Evolutionary conservation across 1,140 invertebrate genomes (phyloP).

Genomic region (Periplaneta americana): DNA sequence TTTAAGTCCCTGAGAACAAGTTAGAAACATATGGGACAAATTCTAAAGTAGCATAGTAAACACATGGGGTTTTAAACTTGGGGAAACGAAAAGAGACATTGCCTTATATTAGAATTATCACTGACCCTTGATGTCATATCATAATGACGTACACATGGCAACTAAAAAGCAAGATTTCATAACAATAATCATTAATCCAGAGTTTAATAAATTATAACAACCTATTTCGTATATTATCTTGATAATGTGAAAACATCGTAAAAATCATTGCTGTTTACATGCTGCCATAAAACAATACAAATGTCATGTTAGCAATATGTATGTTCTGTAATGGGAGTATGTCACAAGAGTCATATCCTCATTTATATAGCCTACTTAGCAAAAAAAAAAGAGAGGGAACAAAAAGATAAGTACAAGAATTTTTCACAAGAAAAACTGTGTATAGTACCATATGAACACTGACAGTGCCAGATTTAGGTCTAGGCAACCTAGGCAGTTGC

Average conservation of each 20-base stretch:
- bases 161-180: background rate
- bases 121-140: background rate
- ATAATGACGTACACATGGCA: background rate
- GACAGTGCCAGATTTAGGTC: background rate
- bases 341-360: too few species aligned
- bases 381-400: too few species aligned
- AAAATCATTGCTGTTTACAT: background rate
- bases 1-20: background rate
- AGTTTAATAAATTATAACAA: too few species aligned
- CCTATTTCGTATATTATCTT: background rate
- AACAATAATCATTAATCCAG: too few species aligned
- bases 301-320: background rate
- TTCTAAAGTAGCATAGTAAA: too few species aligned
- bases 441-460: too few species aligned
- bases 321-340: too few species aligned
- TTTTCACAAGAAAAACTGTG: background rate
- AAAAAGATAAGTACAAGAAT: too few species aligned
- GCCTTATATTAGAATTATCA: background rate
- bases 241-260: background rate
- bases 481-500: background rate
- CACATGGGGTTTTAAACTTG: background rate
- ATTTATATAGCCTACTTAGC: too few species aligned
- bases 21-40: background rate
- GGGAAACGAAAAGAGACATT: background rate
- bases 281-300: background rate